Percentiles rank a stretch among this genome's conserved stretches.
These are phyloP conservation scores for Athetis lepigone DNA, from an alignment of 2,888 invertebrate genomes.

Conservation along the genomic window DNA sequence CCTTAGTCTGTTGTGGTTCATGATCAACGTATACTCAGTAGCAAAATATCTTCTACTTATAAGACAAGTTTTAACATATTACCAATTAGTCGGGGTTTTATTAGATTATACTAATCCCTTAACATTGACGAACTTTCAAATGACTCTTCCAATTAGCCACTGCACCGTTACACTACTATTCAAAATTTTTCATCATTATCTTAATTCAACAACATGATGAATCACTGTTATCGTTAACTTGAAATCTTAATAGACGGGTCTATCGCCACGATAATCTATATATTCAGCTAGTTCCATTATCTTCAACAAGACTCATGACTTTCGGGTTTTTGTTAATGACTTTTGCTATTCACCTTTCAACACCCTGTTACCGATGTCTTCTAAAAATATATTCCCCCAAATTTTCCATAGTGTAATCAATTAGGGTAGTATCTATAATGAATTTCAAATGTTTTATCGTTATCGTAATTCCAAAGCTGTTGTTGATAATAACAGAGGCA, in stretches of 20 bases:
- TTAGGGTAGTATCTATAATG: neutral
- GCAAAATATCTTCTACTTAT: neutral
- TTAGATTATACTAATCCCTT: constrained; percentile 18
- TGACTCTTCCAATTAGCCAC: neutral
- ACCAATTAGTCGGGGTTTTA: constrained; percentile 6
- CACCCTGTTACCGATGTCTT: neutral
- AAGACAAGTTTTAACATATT: neutral
- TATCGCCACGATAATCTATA: constrained; percentile 49
- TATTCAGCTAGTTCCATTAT: constrained; percentile 36
- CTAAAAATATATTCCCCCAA: neutral
- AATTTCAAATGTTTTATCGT: constrained; percentile 13
- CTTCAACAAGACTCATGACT: neutral
- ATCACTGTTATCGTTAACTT: constrained; percentile 38
- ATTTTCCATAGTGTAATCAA: constrained; percentile 2
- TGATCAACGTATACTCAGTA: neutral
- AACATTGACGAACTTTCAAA: constrained; percentile 13
- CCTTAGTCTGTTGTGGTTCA: too few relatives aligned
- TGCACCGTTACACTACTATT: constrained; percentile 13
- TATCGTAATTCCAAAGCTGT: constrained; percentile 20
- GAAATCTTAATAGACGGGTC: constrained; percentile 35
- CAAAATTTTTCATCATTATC: constrained; percentile 29
- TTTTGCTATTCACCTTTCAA: too few relatives aligned
- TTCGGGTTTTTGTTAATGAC: neutral
- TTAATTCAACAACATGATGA: constrained; percentile 43
- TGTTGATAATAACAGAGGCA: constrained; percentile 3